Percentiles rank a stretch among this genome's conserved stretches.
phyloP scores from a whole-genome alignment of 1,140 invertebrate genomes.

The Coptotermes formosanus region DNA sequence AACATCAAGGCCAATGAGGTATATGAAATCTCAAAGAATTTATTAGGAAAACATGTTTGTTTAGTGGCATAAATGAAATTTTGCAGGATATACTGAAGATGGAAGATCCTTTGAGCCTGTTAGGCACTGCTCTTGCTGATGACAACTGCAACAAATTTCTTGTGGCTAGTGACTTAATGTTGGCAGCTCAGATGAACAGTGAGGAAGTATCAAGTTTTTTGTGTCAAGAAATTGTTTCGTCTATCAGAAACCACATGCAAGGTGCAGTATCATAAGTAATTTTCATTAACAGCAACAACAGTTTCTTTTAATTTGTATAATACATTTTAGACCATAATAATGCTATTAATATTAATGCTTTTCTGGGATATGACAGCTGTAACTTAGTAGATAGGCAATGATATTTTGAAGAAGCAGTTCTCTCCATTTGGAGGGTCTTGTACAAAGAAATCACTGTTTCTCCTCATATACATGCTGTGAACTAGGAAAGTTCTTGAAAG shows the following conservation, averaged over 20 bases:
- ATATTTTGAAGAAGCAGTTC: no score
- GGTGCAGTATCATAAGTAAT: background rate
- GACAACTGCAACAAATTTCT: constrained; percentile 55
- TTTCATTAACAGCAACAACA: no score
- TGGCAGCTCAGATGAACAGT: constrained; percentile 50
- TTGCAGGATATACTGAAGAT: constrained; percentile 49
- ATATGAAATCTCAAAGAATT: background rate
- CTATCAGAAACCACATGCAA: constrained; percentile 45
- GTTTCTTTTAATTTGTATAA: no score
- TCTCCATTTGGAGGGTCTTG: no score
- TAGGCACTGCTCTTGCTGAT: constrained; percentile 54
- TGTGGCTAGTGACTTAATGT: constrained; percentile 56
- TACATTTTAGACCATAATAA: no score
- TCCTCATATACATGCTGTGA: no score
- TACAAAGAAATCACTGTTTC: no score
- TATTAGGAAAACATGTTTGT: background rate
- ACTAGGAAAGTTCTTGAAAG: no score
- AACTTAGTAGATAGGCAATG: no score
- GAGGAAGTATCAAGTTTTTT: constrained; percentile 49
- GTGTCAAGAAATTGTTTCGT: constrained; percentile 49
- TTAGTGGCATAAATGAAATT: background rate
- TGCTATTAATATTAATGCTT: no score
- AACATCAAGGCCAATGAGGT: background rate
- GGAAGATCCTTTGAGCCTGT: constrained; percentile 52
- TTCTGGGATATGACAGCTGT: no score